phyloP scores from a whole-genome alignment of 1,140 invertebrate species.

The Drosophila sulfurigaster region DNA sequence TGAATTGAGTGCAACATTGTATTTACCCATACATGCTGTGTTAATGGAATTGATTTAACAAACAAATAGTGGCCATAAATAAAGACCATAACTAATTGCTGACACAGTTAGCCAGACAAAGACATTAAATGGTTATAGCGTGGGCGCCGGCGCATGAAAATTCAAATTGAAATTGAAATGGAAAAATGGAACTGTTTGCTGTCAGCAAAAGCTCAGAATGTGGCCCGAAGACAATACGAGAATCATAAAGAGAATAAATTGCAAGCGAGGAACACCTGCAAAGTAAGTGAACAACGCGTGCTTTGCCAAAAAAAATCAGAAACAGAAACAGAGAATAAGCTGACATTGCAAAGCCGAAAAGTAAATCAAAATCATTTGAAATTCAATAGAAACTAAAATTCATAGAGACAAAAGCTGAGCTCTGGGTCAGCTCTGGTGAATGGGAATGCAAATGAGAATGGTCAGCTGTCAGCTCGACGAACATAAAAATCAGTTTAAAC shows the following conservation, averaged over 20 bases:
- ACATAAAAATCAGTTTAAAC: conserved; percentile 54
- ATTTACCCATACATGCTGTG: too few species aligned
- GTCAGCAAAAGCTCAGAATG: conserved; percentile 68
- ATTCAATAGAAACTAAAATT: conserved; percentile 57
- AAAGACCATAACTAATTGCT: conserved; percentile 77
- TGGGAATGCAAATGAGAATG: conserved; percentile 28
- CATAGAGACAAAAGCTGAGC: neutral
- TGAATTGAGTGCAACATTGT: conserved; percentile 29
- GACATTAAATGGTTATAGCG: conserved; percentile 60
- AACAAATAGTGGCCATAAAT: conserved; percentile 76
- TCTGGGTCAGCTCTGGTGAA: conserved; percentile 7
- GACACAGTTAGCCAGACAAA: conserved; percentile 78
- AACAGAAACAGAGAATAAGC: neutral
- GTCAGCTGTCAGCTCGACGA: conserved; percentile 13
- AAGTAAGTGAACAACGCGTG: conserved; percentile 61
- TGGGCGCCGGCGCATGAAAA: conserved; percentile 58
- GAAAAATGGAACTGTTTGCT: conserved; percentile 24
- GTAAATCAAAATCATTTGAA: conserved; percentile 37
- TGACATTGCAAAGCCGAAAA: conserved; percentile 14
- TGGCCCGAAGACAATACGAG: conserved; percentile 36
- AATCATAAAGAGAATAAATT: conserved; percentile 9
- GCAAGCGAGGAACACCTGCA: conserved; percentile 63
- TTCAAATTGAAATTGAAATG: too few species aligned
- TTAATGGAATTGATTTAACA: conserved; percentile 70
- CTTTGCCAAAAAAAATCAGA: conserved; percentile 17